A percentile compares a stretch with the other conserved stretches of the same genome.
Evolutionary conservation across 2,888 invertebrate genomes (phyloP).

Genomic region (Adineta ricciae): DNA sequence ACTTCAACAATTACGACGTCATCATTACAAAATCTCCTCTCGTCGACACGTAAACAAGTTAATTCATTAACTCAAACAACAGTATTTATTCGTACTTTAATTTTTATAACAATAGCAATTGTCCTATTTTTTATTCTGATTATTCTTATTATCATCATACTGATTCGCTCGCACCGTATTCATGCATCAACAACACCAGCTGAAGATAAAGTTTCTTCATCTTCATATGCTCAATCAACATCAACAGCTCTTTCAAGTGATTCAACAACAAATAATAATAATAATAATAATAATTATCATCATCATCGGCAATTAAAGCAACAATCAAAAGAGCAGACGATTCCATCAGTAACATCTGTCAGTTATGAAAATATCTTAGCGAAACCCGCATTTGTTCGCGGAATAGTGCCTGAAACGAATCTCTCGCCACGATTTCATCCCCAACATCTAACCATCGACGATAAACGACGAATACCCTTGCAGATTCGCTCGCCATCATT

Average conservation of each 20-base stretch:
- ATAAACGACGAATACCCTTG: neutral
- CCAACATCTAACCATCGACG: neutral
- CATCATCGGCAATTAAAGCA: neutral
- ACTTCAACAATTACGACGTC: neutral
- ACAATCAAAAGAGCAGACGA: neutral
- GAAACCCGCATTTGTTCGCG: neutral
- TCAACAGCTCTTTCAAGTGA: neutral
- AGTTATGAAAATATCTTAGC: neutral
- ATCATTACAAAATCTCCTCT: neutral
- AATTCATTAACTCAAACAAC: neutral
- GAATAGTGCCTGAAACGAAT: neutral
- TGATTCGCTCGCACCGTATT: neutral
- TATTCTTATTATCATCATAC: neutral
- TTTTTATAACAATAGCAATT: neutral
- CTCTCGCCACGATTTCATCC: neutral
- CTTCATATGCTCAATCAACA: neutral
- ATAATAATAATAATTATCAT: neutral
- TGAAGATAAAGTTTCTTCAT: conserved; percentile 1
- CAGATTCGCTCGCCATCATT: neutral
- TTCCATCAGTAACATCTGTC: neutral
- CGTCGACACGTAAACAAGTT: neutral
- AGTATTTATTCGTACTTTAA: neutral
- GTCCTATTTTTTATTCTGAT: neutral
- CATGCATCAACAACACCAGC: neutral
- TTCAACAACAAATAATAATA: neutral